Evolutionary conservation across 2,113 vertebrate species (phyloP).

Genomic region (Chloroceryle aenea): DNA sequence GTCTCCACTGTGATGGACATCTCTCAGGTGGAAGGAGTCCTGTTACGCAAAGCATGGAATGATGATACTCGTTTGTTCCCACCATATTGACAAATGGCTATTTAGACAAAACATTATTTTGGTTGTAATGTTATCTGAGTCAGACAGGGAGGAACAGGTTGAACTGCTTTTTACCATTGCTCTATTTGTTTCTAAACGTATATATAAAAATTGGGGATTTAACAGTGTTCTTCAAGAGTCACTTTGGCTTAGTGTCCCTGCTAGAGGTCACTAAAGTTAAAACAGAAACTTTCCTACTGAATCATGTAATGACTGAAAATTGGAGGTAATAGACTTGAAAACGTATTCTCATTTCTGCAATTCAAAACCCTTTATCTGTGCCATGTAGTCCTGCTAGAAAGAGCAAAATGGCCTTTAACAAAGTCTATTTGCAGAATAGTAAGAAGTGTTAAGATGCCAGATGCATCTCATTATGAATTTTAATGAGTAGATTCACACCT

Average conservation of each 20-base stretch:
- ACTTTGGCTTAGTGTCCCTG: slow-evolving; percentile 23
- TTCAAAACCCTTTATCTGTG: slow-evolving; percentile 35
- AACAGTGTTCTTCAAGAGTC: not conserved
- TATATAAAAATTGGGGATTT: not conserved
- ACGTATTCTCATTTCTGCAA: slow-evolving; percentile 24
- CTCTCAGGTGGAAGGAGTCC: not conserved
- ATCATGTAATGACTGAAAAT: slow-evolving; percentile 66
- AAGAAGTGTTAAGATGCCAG: slow-evolving; percentile 45
- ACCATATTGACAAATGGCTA: not conserved
- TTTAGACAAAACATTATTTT: not conserved
- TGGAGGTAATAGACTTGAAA: slow-evolving; percentile 60
- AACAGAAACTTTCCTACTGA: slow-evolving; percentile 44
- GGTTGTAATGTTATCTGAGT: not conserved
- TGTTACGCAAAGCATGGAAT: not conserved
- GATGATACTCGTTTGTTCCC: not conserved
- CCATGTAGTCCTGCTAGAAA: slow-evolving; percentile 51
- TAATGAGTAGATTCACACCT: slow-evolving; percentile 44
- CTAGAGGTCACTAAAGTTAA: slow-evolving; percentile 58
- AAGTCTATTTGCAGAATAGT: slow-evolving; percentile 51
- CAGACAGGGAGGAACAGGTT: not conserved
- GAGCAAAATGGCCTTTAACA: slow-evolving; percentile 45
- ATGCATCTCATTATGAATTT: slow-evolving; percentile 47
- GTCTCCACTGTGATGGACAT: not conserved
- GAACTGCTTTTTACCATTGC: not conserved
- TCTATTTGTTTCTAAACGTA: not conserved